Evolutionary conservation across 2,888 invertebrate species (phyloP), one percentile per base, ranked within the genome.

Genomic region (Notocelia uddmanniana): DNA sequence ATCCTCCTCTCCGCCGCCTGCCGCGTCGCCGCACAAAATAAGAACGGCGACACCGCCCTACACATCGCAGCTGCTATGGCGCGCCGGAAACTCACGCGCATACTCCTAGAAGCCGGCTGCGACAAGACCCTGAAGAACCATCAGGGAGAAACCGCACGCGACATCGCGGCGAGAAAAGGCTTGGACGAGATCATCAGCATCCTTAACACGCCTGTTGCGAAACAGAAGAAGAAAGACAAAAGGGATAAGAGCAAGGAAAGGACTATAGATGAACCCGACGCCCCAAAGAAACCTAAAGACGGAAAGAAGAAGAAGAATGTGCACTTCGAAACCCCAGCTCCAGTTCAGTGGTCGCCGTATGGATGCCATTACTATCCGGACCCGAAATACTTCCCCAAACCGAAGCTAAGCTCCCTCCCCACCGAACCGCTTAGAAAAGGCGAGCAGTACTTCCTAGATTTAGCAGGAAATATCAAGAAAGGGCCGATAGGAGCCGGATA

Each of bases 11-110:
- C 98, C 48, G 99, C 98, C 0, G 95, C 96, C 79, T 97, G 97
- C 86, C 95, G 96, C 78, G 96, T 97, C 68, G 97, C 97, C 73
- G 97, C 97, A 81, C 97, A 97, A 82, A 99, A 99, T 88, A 98
- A 98, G 94, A 99, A 99, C 91, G 98, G 98, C 0, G 99, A 99
- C 91, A 98, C 98, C 0, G 97, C 98, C 0, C 93, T 99, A 15
- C 99, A 99, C 88, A 98, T 99, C 80, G 96, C 98, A 0, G 97
- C 98, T 10, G 98, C 98, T 1, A 98, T 99, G 97, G 98, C 98
- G 8, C 94, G 98, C 23, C 92, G 98, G 68, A 99, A 99, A 91
- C 94, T 99, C 73, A 98, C 98, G 11, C 95, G 98, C 81, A 97
- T 99, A 77, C 94, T 99, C 21, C 94, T 98, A 37, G 98, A 98